Percentiles rank a stretch among this genome's conserved stretches.
These are phyloP conservation scores for Rissa tridactyla DNA, from an alignment of 2,113 vertebrate species.

Conservation along the genomic window DNA sequence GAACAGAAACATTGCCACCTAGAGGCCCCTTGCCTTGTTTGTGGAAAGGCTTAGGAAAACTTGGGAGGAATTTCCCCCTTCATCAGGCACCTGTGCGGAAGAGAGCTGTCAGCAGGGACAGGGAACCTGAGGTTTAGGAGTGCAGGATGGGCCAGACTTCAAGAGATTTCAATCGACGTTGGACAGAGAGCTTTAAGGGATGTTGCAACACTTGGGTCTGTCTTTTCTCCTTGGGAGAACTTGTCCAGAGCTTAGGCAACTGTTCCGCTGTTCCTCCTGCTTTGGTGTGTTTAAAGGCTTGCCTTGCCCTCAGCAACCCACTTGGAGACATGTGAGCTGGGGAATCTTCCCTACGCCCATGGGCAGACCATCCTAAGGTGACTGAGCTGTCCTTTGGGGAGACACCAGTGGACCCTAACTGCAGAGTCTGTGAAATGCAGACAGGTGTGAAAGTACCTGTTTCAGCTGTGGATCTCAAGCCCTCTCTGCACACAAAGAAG, in stretches of 20 bases:
- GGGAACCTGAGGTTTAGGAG: not conserved
- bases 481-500: not conserved
- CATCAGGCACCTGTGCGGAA: not conserved
- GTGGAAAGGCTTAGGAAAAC: not conserved
- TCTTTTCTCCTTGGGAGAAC: not conserved
- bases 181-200: not conserved
- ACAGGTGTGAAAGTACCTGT: not conserved
- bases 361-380: not conserved
- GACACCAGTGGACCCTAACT: not conserved
- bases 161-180: not conserved
- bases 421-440: not conserved
- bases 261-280: not conserved
- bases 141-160: not conserved
- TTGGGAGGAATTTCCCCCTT: not conserved
- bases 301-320: not conserved
- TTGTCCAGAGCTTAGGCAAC: not conserved
- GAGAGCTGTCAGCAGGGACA: not conserved
- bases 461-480: not conserved
- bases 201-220: not conserved
- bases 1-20: slow-evolving; percentile 78
- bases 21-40: slow-evolving; percentile 5
- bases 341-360: not conserved
- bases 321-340: not conserved
- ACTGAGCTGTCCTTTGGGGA: not conserved
- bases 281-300: not conserved